phyloP scores from a whole-genome alignment of 2,888 invertebrate species.

The Byasa hedistus region DNA sequence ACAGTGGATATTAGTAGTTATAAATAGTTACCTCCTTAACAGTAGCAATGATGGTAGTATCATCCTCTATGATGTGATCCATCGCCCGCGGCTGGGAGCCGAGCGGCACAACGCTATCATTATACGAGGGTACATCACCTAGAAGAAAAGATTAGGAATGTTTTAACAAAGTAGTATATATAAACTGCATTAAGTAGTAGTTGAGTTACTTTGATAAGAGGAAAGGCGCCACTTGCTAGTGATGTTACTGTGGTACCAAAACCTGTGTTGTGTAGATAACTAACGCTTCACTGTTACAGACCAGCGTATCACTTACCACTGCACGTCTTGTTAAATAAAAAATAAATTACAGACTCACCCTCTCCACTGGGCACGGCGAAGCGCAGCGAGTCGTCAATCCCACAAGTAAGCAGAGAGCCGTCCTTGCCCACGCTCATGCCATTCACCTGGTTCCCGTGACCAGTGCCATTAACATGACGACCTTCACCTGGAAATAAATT shows the following conservation, averaged over 20 bases:
- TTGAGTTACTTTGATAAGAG: too few relatives aligned
- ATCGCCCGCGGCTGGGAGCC: conserved; percentile 95
- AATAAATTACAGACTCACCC: conserved; percentile 48
- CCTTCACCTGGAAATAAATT: conserved; percentile 84
- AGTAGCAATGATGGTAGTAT: conserved; percentile 88
- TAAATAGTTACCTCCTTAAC: conserved; percentile 86
- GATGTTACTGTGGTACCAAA: too few relatives aligned
- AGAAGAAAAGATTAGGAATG: conserved; percentile 10
- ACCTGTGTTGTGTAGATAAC: too few relatives aligned
- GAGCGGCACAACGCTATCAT: conserved; percentile 84
- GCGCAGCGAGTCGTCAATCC: conserved; percentile 95
- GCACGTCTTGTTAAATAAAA: too few relatives aligned
- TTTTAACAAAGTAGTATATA: too few relatives aligned
- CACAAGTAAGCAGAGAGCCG: conserved; percentile 88
- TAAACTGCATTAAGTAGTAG: too few relatives aligned
- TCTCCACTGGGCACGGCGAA: conserved; percentile 69
- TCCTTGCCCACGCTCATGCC: conserved; percentile 88
- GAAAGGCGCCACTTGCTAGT: too few relatives aligned
- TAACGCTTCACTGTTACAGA: too few relatives aligned
- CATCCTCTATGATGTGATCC: conserved; percentile 85
- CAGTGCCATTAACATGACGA: conserved; percentile 88
- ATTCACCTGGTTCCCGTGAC: conserved; percentile 97
- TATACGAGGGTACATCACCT: conserved; percentile 83
- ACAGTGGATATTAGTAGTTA: too few relatives aligned
- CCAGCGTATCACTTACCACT: too few relatives aligned